Conservation (phyloP, 2,888 invertebrate genomes). For the Lutraria lutraria region DNA sequence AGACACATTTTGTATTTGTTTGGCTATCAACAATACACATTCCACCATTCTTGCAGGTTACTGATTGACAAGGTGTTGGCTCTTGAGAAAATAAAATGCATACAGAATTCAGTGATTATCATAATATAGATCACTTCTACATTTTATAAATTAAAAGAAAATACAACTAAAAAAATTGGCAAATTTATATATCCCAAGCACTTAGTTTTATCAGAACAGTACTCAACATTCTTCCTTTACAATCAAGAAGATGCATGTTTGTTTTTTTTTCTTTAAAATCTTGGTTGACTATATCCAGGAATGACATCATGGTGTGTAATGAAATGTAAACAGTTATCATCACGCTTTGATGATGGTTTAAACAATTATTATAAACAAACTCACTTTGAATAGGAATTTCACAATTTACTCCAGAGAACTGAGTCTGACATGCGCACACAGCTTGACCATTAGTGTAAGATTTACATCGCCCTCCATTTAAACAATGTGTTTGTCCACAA, state of each 20-base stretch:
- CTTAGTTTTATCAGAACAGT: not conserved
- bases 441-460: not conserved
- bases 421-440: not conserved
- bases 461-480: constrained; percentile 58
- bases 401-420: not conserved
- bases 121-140: not conserved
- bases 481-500: constrained; percentile 62
- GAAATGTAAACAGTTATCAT: not conserved
- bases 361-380: not conserved
- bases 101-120: not conserved
- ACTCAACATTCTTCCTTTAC: not conserved
- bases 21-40: not conserved
- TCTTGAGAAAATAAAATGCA: not conserved
- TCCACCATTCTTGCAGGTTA: constrained; percentile 2
- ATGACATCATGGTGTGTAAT: not conserved
- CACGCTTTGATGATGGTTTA: not conserved
- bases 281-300: not conserved
- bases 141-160: not conserved
- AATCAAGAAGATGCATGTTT: not conserved
- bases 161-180: too few species aligned
- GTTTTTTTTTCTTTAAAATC: not conserved
- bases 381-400: not conserved
- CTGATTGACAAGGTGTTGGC: not conserved
- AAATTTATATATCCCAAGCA: not conserved
- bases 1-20: not conserved